Evolutionary conservation across 2,888 invertebrate species (phyloP).

Genomic region (Poecilus cupreus): DNA sequence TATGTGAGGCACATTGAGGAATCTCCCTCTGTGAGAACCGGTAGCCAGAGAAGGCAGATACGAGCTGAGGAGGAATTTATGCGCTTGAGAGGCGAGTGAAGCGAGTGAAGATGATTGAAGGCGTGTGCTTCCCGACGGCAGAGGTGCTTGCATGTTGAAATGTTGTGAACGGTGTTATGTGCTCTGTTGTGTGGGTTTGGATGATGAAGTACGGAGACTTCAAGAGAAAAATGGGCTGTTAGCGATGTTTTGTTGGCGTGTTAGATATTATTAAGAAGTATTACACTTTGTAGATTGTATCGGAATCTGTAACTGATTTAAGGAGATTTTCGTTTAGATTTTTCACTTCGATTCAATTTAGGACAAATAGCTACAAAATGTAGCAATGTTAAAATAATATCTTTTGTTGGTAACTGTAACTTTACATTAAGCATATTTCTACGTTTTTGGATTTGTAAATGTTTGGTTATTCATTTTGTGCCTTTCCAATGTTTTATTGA

Average conservation of each 20-base stretch:
- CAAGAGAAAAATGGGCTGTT: conserved; percentile 36
- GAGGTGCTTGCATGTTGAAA: conserved; percentile 44
- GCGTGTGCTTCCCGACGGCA: conserved; percentile 42
- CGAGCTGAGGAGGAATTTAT: conserved; percentile 42
- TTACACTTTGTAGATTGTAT: conserved; percentile 13
- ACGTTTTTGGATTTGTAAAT: too few species aligned
- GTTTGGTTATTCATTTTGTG: too few species aligned
- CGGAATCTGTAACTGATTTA: conserved; percentile 13
- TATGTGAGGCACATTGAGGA: not conserved
- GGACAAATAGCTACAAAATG: too few species aligned
- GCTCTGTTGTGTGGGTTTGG: conserved; percentile 6
- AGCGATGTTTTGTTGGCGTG: conserved; percentile 27
- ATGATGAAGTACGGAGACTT: conserved; percentile 17
- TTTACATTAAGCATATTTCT: too few species aligned
- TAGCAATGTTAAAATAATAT: too few species aligned
- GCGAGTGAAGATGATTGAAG: conserved; percentile 52
- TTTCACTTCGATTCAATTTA: not conserved
- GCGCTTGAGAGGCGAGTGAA: conserved; percentile 13
- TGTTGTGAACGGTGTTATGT: conserved; percentile 1
- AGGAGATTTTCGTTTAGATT: not conserved
- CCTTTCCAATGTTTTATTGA: too few species aligned
- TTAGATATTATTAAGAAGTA: conserved; percentile 22
- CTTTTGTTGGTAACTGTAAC: too few species aligned
- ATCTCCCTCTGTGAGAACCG: conserved; percentile 12
- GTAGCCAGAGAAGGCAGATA: conserved; percentile 19